These are phyloP conservation scores for Nematostella vectensis DNA, from an alignment of 92 coral and sea anemone genomes.

Conservation along the genomic window DNA sequence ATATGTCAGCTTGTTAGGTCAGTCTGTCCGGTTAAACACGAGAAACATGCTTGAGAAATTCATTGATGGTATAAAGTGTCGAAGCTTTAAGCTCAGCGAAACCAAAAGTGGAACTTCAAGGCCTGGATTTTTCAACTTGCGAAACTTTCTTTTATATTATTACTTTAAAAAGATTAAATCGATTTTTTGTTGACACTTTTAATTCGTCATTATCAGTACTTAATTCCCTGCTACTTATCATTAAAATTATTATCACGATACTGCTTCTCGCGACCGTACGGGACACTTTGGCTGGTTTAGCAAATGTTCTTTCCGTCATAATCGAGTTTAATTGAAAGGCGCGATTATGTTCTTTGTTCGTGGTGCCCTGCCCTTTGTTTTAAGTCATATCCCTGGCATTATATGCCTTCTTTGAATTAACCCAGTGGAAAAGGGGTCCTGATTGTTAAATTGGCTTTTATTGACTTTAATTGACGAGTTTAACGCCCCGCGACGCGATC, in stretches of 20 bases:
- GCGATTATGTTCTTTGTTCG: slow-evolving; percentile 14
- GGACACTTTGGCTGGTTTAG: neutral
- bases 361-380: slow-evolving; percentile 16
- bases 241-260: neutral
- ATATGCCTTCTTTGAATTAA: slow-evolving; percentile 1
- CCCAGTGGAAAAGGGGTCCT: neutral
- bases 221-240: slow-evolving; percentile 21
- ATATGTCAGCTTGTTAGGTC: too few species aligned
- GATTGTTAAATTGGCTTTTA: slow-evolving; percentile 32
- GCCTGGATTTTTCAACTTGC: too few species aligned
- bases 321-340: slow-evolving; percentile 35
- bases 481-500: neutral
- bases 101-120: neutral
- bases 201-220: slow-evolving; percentile 18
- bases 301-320: slow-evolving; percentile 4
- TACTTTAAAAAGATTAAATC: neutral
- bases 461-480: neutral
- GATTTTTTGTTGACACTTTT: slow-evolving; percentile 4
- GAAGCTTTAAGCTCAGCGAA: neutral
- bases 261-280: slow-evolving; percentile 12
- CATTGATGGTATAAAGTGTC: slow-evolving; percentile 1
- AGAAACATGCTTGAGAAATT: slow-evolving; percentile 5
- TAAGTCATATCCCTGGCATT: neutral
- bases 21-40: slow-evolving; percentile 8
- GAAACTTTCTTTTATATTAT: neutral